phyloP scores from a whole-genome alignment of 2,797 vertebrate genomes.

The Sciaenops ocellatus region DNA sequence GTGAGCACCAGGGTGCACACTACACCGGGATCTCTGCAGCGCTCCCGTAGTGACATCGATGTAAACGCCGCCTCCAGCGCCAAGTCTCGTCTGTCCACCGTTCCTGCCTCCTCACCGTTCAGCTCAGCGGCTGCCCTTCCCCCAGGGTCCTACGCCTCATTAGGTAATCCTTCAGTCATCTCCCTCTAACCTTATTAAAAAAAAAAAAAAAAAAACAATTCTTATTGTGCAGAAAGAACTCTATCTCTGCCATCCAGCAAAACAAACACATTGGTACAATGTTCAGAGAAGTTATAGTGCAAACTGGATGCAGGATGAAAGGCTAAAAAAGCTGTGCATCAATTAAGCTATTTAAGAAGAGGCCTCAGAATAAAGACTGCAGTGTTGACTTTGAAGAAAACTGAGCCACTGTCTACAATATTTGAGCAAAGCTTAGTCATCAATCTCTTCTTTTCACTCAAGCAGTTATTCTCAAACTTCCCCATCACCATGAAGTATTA shows the following conservation, averaged over 20 bases:
- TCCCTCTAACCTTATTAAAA: neutral
- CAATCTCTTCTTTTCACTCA: neutral
- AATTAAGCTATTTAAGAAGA: neutral
- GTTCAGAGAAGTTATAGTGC: neutral
- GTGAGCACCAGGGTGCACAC: conserved; percentile 89
- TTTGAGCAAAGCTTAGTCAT: neutral
- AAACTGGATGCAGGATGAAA: neutral
- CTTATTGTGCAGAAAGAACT: neutral
- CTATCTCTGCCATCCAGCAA: neutral
- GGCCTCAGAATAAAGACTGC: neutral
- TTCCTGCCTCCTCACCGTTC: conserved; percentile 89
- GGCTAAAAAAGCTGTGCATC: neutral
- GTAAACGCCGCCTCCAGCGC: conserved; percentile 97
- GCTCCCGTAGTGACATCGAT: conserved; percentile 97
- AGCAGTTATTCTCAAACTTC: neutral
- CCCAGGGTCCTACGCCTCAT: conserved; percentile 95
- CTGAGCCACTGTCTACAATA: neutral
- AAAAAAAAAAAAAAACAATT: neutral
- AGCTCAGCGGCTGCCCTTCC: conserved; percentile 93
- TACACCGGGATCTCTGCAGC: conserved; percentile 93
- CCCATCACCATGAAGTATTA: conserved; percentile 31
- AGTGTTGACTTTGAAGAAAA: too few species aligned
- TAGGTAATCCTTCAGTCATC: conserved; percentile 88
- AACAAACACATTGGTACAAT: neutral
- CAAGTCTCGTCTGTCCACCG: conserved; percentile 92